A percentile compares a stretch with the other conserved stretches of the same genome.
These are phyloP conservation scores for Cyclophora albipunctata DNA, from an alignment of 2,888 invertebrate genomes.

Conservation along the genomic window DNA sequence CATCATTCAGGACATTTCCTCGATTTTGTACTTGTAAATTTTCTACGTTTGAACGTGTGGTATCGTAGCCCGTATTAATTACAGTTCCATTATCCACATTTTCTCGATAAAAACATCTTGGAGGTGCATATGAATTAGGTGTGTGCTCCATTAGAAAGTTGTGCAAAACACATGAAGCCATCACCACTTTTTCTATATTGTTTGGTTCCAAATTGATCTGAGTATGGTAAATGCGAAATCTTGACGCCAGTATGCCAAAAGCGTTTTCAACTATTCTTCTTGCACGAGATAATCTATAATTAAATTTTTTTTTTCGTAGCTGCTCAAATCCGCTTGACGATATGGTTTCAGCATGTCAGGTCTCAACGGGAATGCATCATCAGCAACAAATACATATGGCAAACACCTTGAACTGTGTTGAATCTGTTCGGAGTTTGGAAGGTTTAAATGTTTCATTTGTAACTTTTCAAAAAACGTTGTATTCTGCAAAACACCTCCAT, in stretches of 20 bases:
- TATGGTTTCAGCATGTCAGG: constrained; percentile 13
- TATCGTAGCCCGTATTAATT: constrained; percentile 5
- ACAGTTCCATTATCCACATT: constrained; percentile 14
- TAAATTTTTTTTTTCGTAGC: constrained; percentile 17
- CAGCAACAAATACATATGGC: constrained; percentile 12
- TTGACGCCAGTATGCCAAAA: constrained; percentile 19
- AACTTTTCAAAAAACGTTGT: no score
- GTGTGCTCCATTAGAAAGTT: constrained; percentile 19
- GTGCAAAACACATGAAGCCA: constrained; percentile 20
- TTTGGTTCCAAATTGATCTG: constrained; percentile 6
- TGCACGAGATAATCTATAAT: constrained; percentile 22
- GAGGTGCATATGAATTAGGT: background rate
- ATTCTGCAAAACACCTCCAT: no score
- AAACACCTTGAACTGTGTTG: no score
- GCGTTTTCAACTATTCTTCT: constrained; percentile 18
- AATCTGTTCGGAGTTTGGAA: no score
- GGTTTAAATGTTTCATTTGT: no score
- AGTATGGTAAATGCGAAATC: constrained; percentile 10
- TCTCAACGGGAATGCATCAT: constrained; percentile 20
- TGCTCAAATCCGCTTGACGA: constrained; percentile 6
- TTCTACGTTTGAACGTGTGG: background rate
- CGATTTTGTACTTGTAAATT: no score
- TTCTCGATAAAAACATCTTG: background rate
- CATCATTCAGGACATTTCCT: no score
- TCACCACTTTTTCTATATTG: constrained; percentile 17